phyloP scores from a whole-genome alignment of 2,888 invertebrate species.

The Tuta absoluta region DNA sequence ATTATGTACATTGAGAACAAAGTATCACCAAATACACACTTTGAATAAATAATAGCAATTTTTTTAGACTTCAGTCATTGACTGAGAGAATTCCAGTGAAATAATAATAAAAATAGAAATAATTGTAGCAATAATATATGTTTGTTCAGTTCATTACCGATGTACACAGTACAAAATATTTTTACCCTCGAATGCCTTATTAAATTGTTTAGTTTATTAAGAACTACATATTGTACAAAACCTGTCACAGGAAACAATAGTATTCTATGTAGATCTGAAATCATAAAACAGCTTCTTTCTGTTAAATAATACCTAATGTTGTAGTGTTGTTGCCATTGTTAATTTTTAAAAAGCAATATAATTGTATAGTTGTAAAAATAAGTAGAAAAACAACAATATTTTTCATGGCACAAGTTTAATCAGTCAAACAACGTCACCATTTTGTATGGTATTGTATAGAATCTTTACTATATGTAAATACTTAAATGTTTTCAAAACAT shows the following conservation, averaged over 20 bases:
- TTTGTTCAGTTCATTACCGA: background rate
- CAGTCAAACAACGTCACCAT: constrained; percentile 19
- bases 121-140: constrained; percentile 5
- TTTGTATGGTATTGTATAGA: constrained; percentile 25
- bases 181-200: background rate
- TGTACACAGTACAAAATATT: background rate
- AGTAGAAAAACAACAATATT: background rate
- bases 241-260: constrained; percentile 35
- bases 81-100: constrained; percentile 29
- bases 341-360: constrained; percentile 7
- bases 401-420: constrained; percentile 23
- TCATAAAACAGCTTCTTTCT: background rate
- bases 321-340: background rate
- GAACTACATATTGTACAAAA: background rate
- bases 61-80: constrained; percentile 3
- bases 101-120: constrained; percentile 6
- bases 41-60: background rate
- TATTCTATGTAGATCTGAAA: constrained; percentile 56
- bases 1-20: no score
- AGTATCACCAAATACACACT: background rate
- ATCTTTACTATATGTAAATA: background rate
- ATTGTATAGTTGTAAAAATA: constrained; percentile 3
- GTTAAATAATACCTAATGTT: constrained; percentile 4
- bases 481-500: constrained; percentile 1
- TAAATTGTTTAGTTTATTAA: background rate